Percentiles rank a stretch among this genome's conserved stretches.
phyloP scores from a whole-genome alignment of 2,113 vertebrate genomes.

The Lophochroa leadbeateri region DNA sequence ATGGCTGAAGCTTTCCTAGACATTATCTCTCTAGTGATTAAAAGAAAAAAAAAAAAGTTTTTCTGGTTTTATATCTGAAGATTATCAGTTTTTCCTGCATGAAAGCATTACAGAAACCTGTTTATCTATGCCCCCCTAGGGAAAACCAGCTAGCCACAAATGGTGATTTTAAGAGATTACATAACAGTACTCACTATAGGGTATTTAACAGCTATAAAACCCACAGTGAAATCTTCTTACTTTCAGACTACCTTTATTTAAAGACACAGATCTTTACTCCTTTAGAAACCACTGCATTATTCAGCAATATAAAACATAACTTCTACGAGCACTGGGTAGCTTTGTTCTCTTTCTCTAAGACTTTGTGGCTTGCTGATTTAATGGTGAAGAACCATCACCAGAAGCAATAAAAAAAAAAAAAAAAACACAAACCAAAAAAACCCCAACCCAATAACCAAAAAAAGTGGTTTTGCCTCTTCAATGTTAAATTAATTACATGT shows the following conservation, averaged over 20 bases:
- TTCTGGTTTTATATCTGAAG: neutral
- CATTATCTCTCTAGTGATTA: neutral
- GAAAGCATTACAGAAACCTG: neutral
- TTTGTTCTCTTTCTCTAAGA: neutral
- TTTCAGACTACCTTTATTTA: neutral
- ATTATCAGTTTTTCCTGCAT: neutral
- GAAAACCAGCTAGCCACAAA: slow-evolving; percentile 4
- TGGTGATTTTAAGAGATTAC: slow-evolving; percentile 33
- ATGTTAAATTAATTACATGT: neutral
- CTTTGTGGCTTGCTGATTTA: neutral
- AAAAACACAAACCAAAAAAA: no score
- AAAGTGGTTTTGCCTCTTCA: neutral
- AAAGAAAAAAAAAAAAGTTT: neutral
- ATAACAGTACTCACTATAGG: neutral
- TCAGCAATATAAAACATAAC: neutral
- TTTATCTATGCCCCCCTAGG: neutral
- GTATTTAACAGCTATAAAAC: slow-evolving; percentile 14
- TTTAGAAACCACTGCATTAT: neutral
- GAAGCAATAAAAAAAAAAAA: neutral
- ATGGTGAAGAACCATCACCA: neutral
- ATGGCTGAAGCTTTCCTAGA: neutral
- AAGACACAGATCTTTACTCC: neutral
- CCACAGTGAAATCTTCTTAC: neutral
- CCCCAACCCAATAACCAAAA: neutral
- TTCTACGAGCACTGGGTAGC: neutral